Base-by-base conservation (phyloP, 2,113 vertebrate species). In the Brachyistius frenatus region DNA sequence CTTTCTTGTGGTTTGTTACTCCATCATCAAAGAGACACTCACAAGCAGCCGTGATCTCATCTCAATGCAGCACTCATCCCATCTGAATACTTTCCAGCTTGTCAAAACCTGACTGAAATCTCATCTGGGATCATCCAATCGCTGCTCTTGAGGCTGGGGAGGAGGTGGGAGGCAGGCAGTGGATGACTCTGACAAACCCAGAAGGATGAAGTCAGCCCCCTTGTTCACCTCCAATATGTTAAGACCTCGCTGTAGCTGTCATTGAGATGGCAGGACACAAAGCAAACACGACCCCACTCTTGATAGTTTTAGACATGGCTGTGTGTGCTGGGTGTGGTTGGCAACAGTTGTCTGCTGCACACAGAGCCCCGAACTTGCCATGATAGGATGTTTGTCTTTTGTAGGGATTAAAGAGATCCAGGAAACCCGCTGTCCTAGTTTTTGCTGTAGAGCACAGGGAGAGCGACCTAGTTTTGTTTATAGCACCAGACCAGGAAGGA, bases 361-460 rank as follows among this genome's bases (percentile, higher is more conserved):
- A 44, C 85, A 77, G 71, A 85, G 76, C 70, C 53, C 30, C 41
- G 9, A 82, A 84, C 85, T 73, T 66, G 14, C 84, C 63, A 39
- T 60, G 65, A 78, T 86, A 88, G 89, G 76, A 87, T 91, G 85
- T 92, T 92, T 92, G 78, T 88, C 89, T 91, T 90, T 85, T 86
- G 78, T 61, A 73, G 80, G 90, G 91, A 91, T 91, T 91, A 89
- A 89, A 88, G 77, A 74, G 86, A 89, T 87, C 81, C 90, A 91
- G 90, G 89, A 92, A 91, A 91, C 86, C 84, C 65, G 56, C 83
- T 86, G 92, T 84, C 90, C 92, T 90, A 90, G 70, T 91, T 93
- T 52, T 77, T 76, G 56, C 67, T 6, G 63, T 54, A 52, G 81
- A 75, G 71, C 32, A 67, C 60, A 69, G 78, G 57, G 67, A 47